Evolutionary conservation across 92 coral and sea anemone genomes (phyloP), one percentile per base, ranked within the genome.

Genomic region (Micromussa lordhowensis): DNA sequence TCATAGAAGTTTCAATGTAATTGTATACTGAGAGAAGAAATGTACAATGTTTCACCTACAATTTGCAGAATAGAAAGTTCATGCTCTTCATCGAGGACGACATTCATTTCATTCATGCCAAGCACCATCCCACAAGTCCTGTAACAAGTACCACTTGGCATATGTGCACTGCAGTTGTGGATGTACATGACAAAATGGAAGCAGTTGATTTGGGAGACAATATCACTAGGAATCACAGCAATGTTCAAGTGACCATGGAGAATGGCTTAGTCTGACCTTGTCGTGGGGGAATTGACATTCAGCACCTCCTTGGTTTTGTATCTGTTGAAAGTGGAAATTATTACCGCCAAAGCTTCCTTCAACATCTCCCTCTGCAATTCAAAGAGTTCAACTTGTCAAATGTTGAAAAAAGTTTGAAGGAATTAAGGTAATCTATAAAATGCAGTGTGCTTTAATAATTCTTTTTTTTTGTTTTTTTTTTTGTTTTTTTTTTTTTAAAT

Each of bases 271-370:
- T 78, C 36, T 57, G 64, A 30, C 78, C 49, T 26, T 78, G 86
- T 35, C 26, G 70, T 13, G 84, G 90, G 26, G 93, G 91, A 9
- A 86, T 77, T 22, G 93, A 91, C 48, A 84, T 61, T 21, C 32
- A 91, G 6, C 91, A 91, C n/a, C 17, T 91, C 1, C 75, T 64
- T 71, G 82, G 87, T 1, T 82, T 32, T 86, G 32, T 87, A 18
- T 29, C 63, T 21, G 85, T 87, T 17, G 74, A 87, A 80, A 24
- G 34, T 15, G 32, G 55, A 16, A 59, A 77, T 2, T 88, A 91
- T 70, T 87, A 82, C 48, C 26, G 55, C 30, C 26, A 70, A 31
- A 91, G 91, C 75, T 86, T 85, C 59, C 73, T 88, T 29, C 51
- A 79, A 40, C 74, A 63, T 14, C 76, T 75, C 68, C 64, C 64